phyloP scores from a whole-genome alignment of 2,113 vertebrate species.

The Tragelaphus strepsiceros region DNA sequence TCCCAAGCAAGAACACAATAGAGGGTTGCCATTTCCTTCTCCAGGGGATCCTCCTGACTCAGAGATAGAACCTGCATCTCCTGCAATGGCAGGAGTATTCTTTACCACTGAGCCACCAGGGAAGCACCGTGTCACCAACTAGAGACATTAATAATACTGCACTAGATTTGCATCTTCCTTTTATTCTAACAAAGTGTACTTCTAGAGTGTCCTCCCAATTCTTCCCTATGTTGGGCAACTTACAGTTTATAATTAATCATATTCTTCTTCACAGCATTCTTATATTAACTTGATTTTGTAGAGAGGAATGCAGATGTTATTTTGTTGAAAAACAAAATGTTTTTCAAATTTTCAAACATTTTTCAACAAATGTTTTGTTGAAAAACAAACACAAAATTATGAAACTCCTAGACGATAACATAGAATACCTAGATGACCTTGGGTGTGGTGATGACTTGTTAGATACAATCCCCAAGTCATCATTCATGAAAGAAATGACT shows the following conservation, averaged over 20 bases:
- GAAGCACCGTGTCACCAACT: neutral
- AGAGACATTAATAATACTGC: neutral
- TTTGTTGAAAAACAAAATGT: neutral
- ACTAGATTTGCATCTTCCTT: neutral
- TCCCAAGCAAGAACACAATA: neutral
- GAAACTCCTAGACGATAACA: no score
- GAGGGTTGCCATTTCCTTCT: neutral
- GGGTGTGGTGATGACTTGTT: no score
- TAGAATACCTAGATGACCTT: no score
- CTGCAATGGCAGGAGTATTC: neutral
- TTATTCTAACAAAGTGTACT: neutral
- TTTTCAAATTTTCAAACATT: no score
- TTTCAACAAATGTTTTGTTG: no score
- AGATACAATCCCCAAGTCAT: no score
- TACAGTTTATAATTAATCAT: neutral
- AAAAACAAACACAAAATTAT: no score
- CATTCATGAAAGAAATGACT: no score
- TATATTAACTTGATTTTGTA: constrained; percentile 10
- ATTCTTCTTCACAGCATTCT: constrained; percentile 5
- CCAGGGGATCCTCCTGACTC: neutral
- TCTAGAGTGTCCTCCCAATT: neutral
- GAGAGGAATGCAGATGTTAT: neutral
- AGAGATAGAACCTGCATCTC: neutral
- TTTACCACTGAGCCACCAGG: neutral
- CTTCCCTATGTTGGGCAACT: neutral